Base-by-base conservation (phyloP, 1,140 invertebrate genomes). In the Centruroides sculpturatus region DNA sequence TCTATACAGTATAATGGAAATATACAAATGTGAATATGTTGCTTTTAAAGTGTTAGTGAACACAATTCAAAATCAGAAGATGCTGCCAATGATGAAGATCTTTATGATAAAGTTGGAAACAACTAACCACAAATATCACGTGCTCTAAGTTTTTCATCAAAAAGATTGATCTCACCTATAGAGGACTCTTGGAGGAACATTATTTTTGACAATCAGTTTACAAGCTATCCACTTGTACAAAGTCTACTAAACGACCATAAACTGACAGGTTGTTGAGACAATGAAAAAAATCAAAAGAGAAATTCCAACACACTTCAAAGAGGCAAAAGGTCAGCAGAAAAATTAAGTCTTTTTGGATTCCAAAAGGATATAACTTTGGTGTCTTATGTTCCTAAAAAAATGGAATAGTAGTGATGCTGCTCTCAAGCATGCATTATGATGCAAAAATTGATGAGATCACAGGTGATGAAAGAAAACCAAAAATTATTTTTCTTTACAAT, bases 401-500 rank as follows among this genome's bases (percentile, higher is more conserved):
- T n/a, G 23, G 61, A 12, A 71, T 64, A 60, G 57, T 23, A 51
- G 64, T 65, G 36, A 58, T 62, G 41, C 48, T 69, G 6, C 36
- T 71, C 5, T 64, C 53, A 48, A 63, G 60, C 3, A 57, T 64
- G 63, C 69, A 70, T 55, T 10, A 67, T 54, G 61, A 67, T 49
- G 52, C 48, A n/a, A 47, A n/a, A n/a, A 61, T 69, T 12, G 61
- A 66, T 9, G 49, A 12, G 58, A 48, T 46, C 41, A 60, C 35
- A 58, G 55, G 65, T 35, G 54, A 60, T 48, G 48, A 34, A 36
- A 63, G 64, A 46, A 76, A 75, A 64, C 71, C 73, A 49, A 66
- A 75, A 36, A 74, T 78, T 49, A 70, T 76, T 56, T 46, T 63
- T 9, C 68, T 68, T 56, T 78, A 78, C 66, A 76, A 75, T 65